A percentile compares a stretch with the other conserved stretches of the same genome.
These are phyloP conservation scores for Horisme vitalbata DNA, from an alignment of 2,888 invertebrate genomes.

Conservation along the genomic window DNA sequence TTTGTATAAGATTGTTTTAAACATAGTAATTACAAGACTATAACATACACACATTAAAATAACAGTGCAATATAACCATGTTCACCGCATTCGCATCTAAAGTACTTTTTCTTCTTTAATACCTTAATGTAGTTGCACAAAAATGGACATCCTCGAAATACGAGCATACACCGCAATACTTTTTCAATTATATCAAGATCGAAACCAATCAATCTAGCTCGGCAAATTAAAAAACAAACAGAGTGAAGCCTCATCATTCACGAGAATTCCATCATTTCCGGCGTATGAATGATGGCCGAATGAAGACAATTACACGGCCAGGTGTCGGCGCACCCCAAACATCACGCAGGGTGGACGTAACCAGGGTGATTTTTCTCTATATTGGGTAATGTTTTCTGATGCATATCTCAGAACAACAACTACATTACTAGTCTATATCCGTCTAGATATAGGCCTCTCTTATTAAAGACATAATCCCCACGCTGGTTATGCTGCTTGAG, in stretches of 20 bases:
- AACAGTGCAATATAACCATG: too few relatives aligned
- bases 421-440: too few relatives aligned
- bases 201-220: conserved; percentile 22
- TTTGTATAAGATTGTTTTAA: too few relatives aligned
- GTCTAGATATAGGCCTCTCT: too few relatives aligned
- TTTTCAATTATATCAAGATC: conserved; percentile 26
- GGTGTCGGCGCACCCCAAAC: conserved; percentile 29
- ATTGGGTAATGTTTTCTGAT: too few relatives aligned
- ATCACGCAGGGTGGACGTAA: conserved; percentile 20
- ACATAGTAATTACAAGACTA: too few relatives aligned
- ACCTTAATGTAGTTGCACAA: neutral
- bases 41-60: too few relatives aligned
- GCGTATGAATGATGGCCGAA: conserved; percentile 32
- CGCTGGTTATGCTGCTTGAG: too few relatives aligned
- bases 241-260: conserved; percentile 27
- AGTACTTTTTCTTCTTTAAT: too few relatives aligned
- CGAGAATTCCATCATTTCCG: conserved; percentile 28
- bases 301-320: conserved; percentile 33
- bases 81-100: too few relatives aligned
- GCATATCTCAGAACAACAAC: too few relatives aligned
- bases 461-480: too few relatives aligned
- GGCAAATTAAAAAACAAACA: conserved; percentile 26
- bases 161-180: conserved; percentile 11
- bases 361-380: conserved; percentile 9
- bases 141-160: neutral